Conservation (phyloP, 2,888 invertebrate genomes). For the Chloromyia formosa region DNA sequence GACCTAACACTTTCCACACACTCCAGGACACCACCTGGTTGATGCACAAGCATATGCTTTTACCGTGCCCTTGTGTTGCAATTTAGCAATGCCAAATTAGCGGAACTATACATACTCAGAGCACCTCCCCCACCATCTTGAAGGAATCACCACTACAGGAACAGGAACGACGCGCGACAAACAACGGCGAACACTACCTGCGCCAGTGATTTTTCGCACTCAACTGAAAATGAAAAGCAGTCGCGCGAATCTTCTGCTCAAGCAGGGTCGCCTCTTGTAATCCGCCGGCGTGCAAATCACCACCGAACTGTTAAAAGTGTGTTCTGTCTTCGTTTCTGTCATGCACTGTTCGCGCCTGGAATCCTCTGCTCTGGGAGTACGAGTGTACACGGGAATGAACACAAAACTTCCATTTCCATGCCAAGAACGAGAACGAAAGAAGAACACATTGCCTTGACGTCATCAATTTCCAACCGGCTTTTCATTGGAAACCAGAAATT, state of each 20-base stretch:
- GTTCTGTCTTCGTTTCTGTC: not conserved
- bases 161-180: not conserved
- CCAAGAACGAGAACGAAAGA: too few species aligned
- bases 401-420: too few species aligned
- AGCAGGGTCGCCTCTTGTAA: not conserved
- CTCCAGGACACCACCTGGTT: not conserved
- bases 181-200: constrained; percentile 6
- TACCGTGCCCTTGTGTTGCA: not conserved
- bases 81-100: too few species aligned
- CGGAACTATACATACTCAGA: too few species aligned
- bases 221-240: constrained; percentile 23
- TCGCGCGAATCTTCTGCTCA: not conserved
- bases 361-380: not conserved
- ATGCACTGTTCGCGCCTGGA: constrained; percentile 1
- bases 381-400: not conserved
- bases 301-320: not conserved
- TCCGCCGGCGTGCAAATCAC: not conserved
- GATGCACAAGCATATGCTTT: not conserved
- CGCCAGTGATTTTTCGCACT: constrained; percentile 12
- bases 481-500: not conserved
- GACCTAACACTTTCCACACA: not conserved
- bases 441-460: constrained; percentile 7
- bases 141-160: not conserved
- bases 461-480: constrained; percentile 25
- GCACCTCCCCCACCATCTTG: too few species aligned